Percentiles rank a stretch among this genome's conserved stretches.
Evolutionary conservation across 2,797 vertebrate genomes (phyloP).

Genomic region (Cichlasoma orientale): DNA sequence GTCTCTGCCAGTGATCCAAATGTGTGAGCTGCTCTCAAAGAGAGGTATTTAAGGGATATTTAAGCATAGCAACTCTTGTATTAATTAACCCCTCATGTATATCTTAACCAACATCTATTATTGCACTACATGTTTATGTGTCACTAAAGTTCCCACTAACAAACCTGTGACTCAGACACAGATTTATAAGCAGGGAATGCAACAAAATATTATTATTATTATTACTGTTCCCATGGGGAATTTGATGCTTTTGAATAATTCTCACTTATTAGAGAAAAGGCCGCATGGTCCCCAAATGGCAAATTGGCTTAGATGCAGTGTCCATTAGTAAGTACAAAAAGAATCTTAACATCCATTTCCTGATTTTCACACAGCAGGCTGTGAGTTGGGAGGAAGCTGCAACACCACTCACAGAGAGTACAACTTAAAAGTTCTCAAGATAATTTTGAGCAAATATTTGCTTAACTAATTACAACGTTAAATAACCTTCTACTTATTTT

Average conservation of each 20-base stretch:
- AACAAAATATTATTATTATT: not conserved
- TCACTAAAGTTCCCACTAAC: not conserved
- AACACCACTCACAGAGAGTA: not conserved
- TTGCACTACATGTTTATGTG: not conserved
- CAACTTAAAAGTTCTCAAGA: not conserved
- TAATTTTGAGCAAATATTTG: not conserved
- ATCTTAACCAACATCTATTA: not conserved
- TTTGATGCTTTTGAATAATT: not conserved
- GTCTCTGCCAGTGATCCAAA: constrained; percentile 38
- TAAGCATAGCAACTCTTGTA: constrained; percentile 38
- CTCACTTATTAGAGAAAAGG: not conserved
- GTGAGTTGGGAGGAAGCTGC: not conserved
- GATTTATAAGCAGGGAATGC: not conserved
- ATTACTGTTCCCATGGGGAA: not conserved
- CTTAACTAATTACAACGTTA: not conserved
- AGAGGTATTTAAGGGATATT: constrained; percentile 12
- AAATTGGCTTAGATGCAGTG: not conserved
- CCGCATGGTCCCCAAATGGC: not conserved
- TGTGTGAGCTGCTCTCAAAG: constrained; percentile 22
- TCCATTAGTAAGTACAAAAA: not conserved
- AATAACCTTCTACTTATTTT: not conserved
- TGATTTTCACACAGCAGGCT: not conserved
- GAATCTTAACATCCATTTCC: not conserved
- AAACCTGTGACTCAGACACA: not conserved
- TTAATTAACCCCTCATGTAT: constrained; percentile 19